Base-by-base conservation (phyloP, 2,797 vertebrate species). In the Halcyon badia region DNA sequence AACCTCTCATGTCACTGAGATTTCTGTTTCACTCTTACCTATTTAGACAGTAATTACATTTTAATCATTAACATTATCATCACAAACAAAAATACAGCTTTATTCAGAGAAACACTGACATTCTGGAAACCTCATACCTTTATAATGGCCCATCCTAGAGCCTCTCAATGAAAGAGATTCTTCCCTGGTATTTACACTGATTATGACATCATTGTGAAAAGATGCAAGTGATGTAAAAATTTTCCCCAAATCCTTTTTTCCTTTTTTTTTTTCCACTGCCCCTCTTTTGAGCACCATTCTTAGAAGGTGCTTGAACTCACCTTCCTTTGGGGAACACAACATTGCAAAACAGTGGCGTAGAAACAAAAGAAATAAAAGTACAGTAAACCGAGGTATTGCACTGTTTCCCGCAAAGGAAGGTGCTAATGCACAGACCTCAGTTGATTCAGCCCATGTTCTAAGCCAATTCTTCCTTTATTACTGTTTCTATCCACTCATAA, bases 31-130 rank as follows among this genome's bases (percentile, higher is more conserved):
- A 2, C 25, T 87, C 66, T 82, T 80, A 72, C 60, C 48, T 87
- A 49, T 61, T 94, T 77, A 84, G 42, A 64, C 62, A 25, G 30
- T 92, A 95, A 90, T 94, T 92, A 82, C 51, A 68, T 89, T 85
- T 94, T 90, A 94, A 91, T 84, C 28, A n/a, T n/a, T 83, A 68
- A 90, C 92, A 80, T 80, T 66, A 66, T 73, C 22, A 58, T 30
- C 2, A 3, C 30, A 83, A 93, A 83, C 11, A 82, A 79, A 84
- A 92, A 54, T 6, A 72, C 1, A 66, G 44, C 30, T 87, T 66
- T 64, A 73, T 56, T 66, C 41, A 56, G 48, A 61, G 48, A 76
- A 92, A n/a, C 2, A 57, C 2, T 20, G 20, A 30, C 41, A 41
- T 73, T 56, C 17, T 48, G 13, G 20, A 58, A 87, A 52, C 17